These are phyloP conservation scores for Crotalus viridis DNA, from an alignment of 2,113 vertebrate species.

Conservation along the genomic window DNA sequence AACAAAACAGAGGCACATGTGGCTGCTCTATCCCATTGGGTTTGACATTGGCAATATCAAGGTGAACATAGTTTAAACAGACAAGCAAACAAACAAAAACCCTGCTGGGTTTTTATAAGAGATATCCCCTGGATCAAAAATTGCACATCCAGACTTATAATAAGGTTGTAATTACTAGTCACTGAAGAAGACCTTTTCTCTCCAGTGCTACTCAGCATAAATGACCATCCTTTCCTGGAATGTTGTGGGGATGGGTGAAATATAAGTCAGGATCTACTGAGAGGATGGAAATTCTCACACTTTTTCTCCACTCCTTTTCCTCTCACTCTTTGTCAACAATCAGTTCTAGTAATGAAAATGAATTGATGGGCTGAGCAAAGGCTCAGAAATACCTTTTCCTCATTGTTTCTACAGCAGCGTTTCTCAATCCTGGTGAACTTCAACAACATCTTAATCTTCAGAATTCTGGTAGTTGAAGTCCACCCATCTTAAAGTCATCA, in stretches of 20 bases:
- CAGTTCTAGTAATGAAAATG: background rate
- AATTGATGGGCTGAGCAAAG: background rate
- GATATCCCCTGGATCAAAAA: slow-evolving; percentile 24
- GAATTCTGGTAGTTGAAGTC: too few species aligned
- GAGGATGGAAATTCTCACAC: background rate
- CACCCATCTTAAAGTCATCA: background rate
- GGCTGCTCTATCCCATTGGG: background rate
- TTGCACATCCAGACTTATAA: slow-evolving; percentile 31
- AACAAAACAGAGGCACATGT: background rate
- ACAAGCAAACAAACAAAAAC: slow-evolving; percentile 14
- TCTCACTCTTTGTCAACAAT: background rate
- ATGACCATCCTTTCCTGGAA: slow-evolving; percentile 7
- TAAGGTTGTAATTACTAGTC: slow-evolving; percentile 38
- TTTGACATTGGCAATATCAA: background rate
- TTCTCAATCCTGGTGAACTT: background rate
- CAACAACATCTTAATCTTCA: too few species aligned
- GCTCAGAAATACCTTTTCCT: background rate
- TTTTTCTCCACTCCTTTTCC: background rate
- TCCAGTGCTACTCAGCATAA: slow-evolving; percentile 59
- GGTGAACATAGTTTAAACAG: background rate
- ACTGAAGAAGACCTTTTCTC: slow-evolving; percentile 41
- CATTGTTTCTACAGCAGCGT: background rate
- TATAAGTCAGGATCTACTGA: background rate
- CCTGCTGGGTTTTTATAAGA: slow-evolving; percentile 35
- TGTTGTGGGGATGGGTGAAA: background rate